Conservation (phyloP, 2,797 vertebrate species). For the Acipenser ruthenus region DNA sequence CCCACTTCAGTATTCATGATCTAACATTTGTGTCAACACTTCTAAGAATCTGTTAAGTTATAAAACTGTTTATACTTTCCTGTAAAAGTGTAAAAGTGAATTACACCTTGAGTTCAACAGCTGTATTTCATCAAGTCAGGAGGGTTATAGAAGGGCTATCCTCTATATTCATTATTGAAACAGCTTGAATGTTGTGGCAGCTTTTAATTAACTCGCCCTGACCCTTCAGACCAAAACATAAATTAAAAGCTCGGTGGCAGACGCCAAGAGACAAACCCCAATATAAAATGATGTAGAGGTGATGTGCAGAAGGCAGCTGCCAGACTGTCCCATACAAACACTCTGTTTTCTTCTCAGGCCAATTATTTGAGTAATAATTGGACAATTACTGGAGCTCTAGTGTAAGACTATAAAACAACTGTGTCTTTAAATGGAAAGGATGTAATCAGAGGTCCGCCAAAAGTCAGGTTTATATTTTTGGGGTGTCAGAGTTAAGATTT, state of each 20-base stretch:
- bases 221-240: conserved; percentile 9
- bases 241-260: conserved; percentile 2
- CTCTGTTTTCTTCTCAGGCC: too few relatives aligned
- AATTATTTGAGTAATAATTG: background rate
- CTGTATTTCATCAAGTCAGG: background rate
- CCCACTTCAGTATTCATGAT: too few relatives aligned
- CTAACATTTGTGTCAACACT: too few relatives aligned
- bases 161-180: conserved; percentile 2
- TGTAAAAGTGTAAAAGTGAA: background rate
- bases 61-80: background rate
- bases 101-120: background rate
- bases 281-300: background rate
- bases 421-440: too few relatives aligned
- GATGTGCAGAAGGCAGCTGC: too few relatives aligned
- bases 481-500: too few relatives aligned
- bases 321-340: background rate
- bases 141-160: conserved; percentile 4
- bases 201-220: conserved; percentile 9
- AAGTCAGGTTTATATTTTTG: too few relatives aligned
- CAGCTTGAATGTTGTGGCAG: conserved; percentile 4
- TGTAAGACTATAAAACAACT: background rate
- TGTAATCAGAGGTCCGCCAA: too few relatives aligned
- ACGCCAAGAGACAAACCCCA: background rate
- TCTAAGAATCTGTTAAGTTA: too few relatives aligned
- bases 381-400: background rate